Base-by-base conservation (phyloP, 2,797 vertebrate species). In the Alectoris magna region DNA sequence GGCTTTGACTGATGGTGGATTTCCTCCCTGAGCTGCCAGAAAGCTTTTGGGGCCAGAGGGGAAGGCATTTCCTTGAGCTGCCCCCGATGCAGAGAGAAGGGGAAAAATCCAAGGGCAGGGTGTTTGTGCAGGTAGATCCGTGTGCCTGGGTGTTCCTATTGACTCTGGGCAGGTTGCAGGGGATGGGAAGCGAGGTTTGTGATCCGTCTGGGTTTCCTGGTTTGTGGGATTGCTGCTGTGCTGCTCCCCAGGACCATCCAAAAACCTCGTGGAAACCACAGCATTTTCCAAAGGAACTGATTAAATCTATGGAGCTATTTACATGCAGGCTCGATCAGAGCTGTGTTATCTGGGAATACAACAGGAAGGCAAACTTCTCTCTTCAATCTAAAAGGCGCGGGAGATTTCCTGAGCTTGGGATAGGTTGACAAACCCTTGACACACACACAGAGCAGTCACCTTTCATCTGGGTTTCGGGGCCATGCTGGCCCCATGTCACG, bases 351-450 rank as follows among this genome's bases (percentile, higher is more conserved):
- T 94, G 94, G 93, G 93, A 85, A 94, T 95, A 83, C 94, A 96
- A 95, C 96, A 96, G 95, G 96, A 96, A 96, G 84, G 91, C 94
- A 91, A 53, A 77, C 90, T 88, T n/a, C n/a, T 94, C 95, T 96
- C 90, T 93, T 88, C 64, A 94, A 93, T 93, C 93, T 90, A 58
- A 82, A 94, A 96, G 95, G 91, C 66, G 62, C 95, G 83, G 92
- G 92, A 96, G 90, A 87, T 95, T 95, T 96, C 96, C 95, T 93
- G 94, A 70, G 84, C 81, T 88, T 4, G 1, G 90, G 93, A 80
- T 86, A 90, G 95, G 82, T 94, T 94, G 96, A 85, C 77, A 94
- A 94, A 94, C 81, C 84, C 88, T 87, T 77, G 60, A 5, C 77
- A 69, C 55, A 69, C 55, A 74, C 43, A 73, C 53, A 64, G 9